Evolutionary conservation across 1,140 invertebrate species (phyloP).

Genomic region (Eubasilissa regina): DNA sequence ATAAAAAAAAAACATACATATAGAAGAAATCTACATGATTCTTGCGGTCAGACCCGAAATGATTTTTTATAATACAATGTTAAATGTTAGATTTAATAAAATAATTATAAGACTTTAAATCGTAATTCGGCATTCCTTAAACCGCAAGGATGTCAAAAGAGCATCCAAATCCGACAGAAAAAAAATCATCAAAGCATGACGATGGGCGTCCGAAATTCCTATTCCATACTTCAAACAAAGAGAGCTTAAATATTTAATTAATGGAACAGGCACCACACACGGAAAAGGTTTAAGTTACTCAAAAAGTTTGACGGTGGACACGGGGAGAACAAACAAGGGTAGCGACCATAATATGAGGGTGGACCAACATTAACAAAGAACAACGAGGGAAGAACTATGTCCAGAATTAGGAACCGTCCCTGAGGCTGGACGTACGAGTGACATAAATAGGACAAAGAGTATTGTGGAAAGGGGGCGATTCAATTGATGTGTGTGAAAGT

Average conservation of each 20-base stretch:
- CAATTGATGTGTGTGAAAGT: constrained; percentile 27
- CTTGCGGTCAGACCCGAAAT: too few species aligned
- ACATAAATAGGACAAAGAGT: constrained; percentile 43
- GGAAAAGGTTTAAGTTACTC: constrained; percentile 50
- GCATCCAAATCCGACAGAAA: constrained; percentile 30
- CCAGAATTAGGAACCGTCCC: constrained; percentile 21
- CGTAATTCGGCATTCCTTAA: background rate
- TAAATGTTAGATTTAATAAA: too few species aligned
- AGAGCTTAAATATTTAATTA: constrained; percentile 56
- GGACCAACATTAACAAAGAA: constrained; percentile 41
- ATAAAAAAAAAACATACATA: too few species aligned
- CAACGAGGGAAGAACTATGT: constrained; percentile 24
- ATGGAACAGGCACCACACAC: constrained; percentile 48
- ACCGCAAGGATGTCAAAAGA: constrained; percentile 34
- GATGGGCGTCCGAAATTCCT: constrained; percentile 35
- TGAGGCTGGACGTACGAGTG: constrained; percentile 16
- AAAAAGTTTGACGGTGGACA: constrained; percentile 52
- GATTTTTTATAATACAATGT: too few species aligned
- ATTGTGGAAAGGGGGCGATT: constrained; percentile 20
- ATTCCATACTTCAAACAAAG: constrained; percentile 49
- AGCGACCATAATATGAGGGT: constrained; percentile 45
- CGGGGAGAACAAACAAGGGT: constrained; percentile 49
- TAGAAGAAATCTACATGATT: too few species aligned
- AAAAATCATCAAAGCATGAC: constrained; percentile 50
- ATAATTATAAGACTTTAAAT: too few species aligned